These are phyloP conservation scores for Noctua janthina DNA, from an alignment of 2,888 invertebrate genomes.

Conservation along the genomic window DNA sequence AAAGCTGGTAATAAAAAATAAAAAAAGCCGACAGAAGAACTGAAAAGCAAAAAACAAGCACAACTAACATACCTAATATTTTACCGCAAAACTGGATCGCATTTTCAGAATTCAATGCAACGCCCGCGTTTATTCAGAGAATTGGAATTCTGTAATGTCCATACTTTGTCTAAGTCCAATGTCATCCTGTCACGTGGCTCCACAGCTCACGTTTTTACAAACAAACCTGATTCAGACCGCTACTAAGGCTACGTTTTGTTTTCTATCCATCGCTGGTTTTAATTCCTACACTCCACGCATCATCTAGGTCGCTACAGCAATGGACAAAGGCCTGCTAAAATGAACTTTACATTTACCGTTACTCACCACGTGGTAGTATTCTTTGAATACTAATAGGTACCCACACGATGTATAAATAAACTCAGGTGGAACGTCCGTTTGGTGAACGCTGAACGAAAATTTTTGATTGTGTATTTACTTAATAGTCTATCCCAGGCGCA, in stretches of 20 bases:
- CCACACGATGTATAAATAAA: slow-evolving; percentile 36
- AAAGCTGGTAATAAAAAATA: too few relatives aligned
- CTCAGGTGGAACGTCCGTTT: slow-evolving; percentile 12
- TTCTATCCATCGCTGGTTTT: slow-evolving; percentile 28
- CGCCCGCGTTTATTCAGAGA: not conserved
- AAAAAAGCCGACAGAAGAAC: too few relatives aligned
- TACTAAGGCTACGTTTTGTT: not conserved
- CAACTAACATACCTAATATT: too few relatives aligned
- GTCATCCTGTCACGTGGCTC: slow-evolving; percentile 53
- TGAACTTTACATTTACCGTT: slow-evolving; percentile 35
- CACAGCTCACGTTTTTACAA: slow-evolving; percentile 54
- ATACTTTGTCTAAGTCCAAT: slow-evolving; percentile 29
- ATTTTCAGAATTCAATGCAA: not conserved
- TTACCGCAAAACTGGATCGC: not conserved
- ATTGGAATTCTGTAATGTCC: slow-evolving; percentile 33
- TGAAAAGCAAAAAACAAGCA: too few relatives aligned
- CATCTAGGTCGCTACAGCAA: slow-evolving; percentile 12
- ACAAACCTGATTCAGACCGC: slow-evolving; percentile 34
- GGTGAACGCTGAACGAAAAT: not conserved
- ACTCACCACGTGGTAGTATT: slow-evolving; percentile 5
- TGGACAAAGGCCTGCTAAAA: slow-evolving; percentile 14
- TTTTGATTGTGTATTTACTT: slow-evolving; percentile 18
- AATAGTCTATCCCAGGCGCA: not conserved
- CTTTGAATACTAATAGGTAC: slow-evolving; percentile 19
- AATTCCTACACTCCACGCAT: not conserved